Evolutionary conservation across 2,797 vertebrate species (phyloP).

Genomic region (Ambastaia sidthimunki): DNA sequence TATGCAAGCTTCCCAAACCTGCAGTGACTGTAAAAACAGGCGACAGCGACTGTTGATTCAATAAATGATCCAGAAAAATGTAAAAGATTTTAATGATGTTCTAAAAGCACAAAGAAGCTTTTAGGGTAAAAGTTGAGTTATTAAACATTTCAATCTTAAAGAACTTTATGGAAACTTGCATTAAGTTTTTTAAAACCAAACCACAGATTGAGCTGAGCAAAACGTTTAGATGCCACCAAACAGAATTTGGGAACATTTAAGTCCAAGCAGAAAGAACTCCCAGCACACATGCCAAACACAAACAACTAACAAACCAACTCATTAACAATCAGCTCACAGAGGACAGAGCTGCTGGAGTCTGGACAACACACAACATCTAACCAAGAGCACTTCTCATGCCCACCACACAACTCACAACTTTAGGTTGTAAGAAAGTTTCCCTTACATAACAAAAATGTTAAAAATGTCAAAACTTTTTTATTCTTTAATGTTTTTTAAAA

Average conservation of each 20-base stretch:
- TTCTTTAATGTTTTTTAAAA: too few relatives aligned
- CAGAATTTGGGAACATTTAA: constrained; percentile 23
- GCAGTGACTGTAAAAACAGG: constrained; percentile 43
- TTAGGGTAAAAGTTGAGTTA: background rate
- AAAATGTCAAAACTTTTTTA: too few relatives aligned
- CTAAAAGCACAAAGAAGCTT: background rate
- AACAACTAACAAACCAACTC: constrained; percentile 58
- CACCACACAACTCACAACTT: background rate
- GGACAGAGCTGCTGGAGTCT: constrained; percentile 38
- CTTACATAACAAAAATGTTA: too few relatives aligned
- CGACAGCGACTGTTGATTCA: constrained; percentile 43
- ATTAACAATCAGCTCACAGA: constrained; percentile 64
- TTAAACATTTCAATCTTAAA: background rate
- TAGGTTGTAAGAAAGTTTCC: too few relatives aligned
- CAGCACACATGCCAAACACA: constrained; percentile 56
- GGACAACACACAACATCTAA: constrained; percentile 6
- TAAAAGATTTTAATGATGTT: too few relatives aligned
- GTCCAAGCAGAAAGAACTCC: constrained; percentile 34
- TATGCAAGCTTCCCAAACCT: constrained; percentile 32
- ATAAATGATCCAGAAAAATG: too few relatives aligned
- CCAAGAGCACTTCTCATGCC: constrained; percentile 22
- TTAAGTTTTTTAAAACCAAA: background rate
- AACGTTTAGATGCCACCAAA: constrained; percentile 33
- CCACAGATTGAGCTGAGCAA: background rate
- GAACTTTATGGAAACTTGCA: constrained; percentile 3